A percentile compares a stretch with the other conserved stretches of the same genome.
Conservation (phyloP, 2,797 vertebrate genomes). For the Danionella dracula region DNA sequence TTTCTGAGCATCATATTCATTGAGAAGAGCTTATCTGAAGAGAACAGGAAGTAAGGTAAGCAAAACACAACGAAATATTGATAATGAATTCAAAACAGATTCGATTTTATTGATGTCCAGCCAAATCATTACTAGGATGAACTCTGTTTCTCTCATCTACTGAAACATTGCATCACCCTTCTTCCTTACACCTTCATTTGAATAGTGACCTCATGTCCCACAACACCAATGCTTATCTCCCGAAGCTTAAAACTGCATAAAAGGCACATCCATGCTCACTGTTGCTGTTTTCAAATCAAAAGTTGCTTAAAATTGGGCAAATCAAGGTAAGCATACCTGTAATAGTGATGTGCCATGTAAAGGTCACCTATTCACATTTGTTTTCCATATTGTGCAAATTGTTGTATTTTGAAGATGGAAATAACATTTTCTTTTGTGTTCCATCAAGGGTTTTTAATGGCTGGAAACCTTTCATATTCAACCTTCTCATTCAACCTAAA, state of each 20-base stretch:
- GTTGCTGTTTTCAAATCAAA: not conserved
- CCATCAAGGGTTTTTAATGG: slow-evolving; percentile 19
- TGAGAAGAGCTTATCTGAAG: too few relatives aligned
- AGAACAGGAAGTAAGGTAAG: too few relatives aligned
- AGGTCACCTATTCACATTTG: too few relatives aligned
- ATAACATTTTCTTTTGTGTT: not conserved
- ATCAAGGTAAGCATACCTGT: not conserved
- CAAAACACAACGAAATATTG: too few relatives aligned
- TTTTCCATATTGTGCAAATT: too few relatives aligned
- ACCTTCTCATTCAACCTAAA: slow-evolving; percentile 22
- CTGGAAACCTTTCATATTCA: not conserved
- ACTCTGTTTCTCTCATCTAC: too few relatives aligned
- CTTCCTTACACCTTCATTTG: not conserved
- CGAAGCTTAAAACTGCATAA: not conserved
- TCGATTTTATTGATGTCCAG: not conserved
- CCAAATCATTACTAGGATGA: too few relatives aligned
- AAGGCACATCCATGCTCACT: not conserved
- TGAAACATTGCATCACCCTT: not conserved
- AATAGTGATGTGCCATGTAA: too few relatives aligned
- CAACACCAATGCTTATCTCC: not conserved
- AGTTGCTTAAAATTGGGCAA: not conserved
- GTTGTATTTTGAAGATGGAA: not conserved
- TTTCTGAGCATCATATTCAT: too few relatives aligned
- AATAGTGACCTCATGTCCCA: not conserved
- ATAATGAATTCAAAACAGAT: too few relatives aligned